Percentiles rank a stretch among this genome's conserved stretches.
These are phyloP conservation scores for Nothoprocta perdicaria DNA, from an alignment of 2,113 vertebrate species.

Conservation along the genomic window DNA sequence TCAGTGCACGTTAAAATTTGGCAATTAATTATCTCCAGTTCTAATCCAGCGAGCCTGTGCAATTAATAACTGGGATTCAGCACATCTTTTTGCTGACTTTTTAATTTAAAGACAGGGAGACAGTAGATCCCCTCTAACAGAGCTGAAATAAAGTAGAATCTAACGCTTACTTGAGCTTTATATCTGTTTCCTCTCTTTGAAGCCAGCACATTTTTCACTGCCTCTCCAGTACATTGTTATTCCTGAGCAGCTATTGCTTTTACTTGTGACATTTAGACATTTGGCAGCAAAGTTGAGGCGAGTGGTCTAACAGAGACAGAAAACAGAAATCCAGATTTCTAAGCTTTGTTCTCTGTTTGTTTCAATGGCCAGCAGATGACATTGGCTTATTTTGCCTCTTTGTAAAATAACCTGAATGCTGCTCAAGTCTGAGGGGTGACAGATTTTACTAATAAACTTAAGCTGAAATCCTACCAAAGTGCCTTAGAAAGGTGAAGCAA, in stretches of 20 bases:
- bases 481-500: neutral
- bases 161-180: constrained; percentile 3
- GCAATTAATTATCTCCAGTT: constrained; percentile 82
- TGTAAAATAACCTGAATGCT: neutral
- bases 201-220: neutral
- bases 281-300: neutral
- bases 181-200: neutral
- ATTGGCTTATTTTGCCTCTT: neutral
- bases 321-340: neutral
- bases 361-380: neutral
- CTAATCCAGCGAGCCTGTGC: constrained; percentile 76
- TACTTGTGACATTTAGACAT: neutral
- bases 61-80: constrained; percentile 78
- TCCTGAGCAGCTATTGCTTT: neutral
- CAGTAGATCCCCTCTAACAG: constrained; percentile 57
- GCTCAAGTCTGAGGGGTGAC: neutral
- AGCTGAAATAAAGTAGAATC: constrained; percentile 28
- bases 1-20: constrained; percentile 71
- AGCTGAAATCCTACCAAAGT: neutral
- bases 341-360: neutral
- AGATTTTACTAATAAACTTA: constrained; percentile 17
- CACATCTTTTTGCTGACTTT: constrained; percentile 75
- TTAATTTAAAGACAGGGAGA: constrained; percentile 72
- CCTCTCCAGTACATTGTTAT: neutral
- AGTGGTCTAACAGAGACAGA: neutral